A percentile compares a stretch with the other conserved stretches of the same genome.
Conservation (phyloP, 2,888 invertebrate species). For the Abrostola tripartita region DNA sequence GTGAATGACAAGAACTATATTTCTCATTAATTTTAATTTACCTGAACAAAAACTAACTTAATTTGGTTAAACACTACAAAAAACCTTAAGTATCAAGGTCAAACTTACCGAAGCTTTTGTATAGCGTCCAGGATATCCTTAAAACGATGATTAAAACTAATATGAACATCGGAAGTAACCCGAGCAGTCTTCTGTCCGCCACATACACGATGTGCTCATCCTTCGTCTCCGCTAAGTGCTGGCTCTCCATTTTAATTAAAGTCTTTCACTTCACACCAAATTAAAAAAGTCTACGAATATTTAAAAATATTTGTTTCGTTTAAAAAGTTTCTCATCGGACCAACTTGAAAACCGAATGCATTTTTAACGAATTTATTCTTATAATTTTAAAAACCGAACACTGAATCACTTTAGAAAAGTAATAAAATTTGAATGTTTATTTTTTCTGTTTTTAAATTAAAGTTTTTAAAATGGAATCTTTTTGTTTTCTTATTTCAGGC, state of each 20-base stretch:
- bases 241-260: slow-evolving; percentile 54
- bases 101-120: slow-evolving; percentile 72
- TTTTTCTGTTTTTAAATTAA: neutral
- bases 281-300: neutral
- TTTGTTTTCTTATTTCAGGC: slow-evolving; percentile 3
- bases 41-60: neutral
- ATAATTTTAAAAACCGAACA: slow-evolving; percentile 4
- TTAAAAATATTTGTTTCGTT: neutral
- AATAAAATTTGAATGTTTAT: neutral
- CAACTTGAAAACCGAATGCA: slow-evolving; percentile 35
- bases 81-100: too few relatives aligned
- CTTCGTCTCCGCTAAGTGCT: slow-evolving; percentile 30
- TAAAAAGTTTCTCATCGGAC: neutral
- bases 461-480: neutral
- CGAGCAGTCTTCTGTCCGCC: slow-evolving; percentile 56
- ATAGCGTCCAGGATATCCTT: slow-evolving; percentile 75
- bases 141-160: slow-evolving; percentile 71
- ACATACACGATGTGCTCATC: slow-evolving; percentile 27
- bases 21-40: neutral
- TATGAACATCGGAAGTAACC: slow-evolving; percentile 73
- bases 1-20: too few relatives aligned
- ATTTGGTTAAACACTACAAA: neutral
- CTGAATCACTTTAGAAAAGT: neutral
- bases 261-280: slow-evolving; percentile 27
- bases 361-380: neutral